Evolutionary conservation across 64 coral and sea anemone genomes (phyloP).

Genomic region (Montipora capricornis): DNA sequence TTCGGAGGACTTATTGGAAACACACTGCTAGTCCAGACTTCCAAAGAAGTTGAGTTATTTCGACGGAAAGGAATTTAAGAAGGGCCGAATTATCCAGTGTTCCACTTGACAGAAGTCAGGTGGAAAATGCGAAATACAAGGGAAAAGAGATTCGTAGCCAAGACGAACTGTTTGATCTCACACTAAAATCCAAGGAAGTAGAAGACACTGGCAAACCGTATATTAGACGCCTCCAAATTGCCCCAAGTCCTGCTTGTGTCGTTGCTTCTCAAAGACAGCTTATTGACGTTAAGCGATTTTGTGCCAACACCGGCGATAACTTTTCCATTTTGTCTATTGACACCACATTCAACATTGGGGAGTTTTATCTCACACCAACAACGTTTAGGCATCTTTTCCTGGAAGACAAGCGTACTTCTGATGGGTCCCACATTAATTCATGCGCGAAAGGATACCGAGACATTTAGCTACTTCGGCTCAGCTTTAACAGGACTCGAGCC

Average conservation of each 20-base stretch:
- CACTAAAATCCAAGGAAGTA: neutral
- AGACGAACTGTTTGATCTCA: conserved; percentile 31
- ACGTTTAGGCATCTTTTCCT: too few species aligned
- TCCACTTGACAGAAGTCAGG: conserved; percentile 37
- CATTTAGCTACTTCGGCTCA: conserved; percentile 29
- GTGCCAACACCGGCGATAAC: too few species aligned
- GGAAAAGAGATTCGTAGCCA: neutral
- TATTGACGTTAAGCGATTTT: too few species aligned
- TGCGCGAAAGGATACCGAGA: conserved; percentile 19
- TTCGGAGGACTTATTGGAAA: neutral
- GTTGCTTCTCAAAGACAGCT: too few species aligned
- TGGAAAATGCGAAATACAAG: conserved; percentile 7
- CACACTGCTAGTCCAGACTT: neutral
- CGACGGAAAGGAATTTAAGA: neutral
- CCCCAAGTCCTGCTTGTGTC: too few species aligned
- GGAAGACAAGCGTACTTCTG: too few species aligned
- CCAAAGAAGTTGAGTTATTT: neutral
- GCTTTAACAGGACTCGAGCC: neutral
- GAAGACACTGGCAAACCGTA: too few species aligned
- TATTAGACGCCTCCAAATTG: too few species aligned
- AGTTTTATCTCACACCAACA: too few species aligned
- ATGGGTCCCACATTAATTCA: conserved; percentile 2
- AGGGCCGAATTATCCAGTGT: neutral
- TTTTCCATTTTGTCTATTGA: too few species aligned
- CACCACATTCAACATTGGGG: too few species aligned